Conservation (phyloP, 2,113 vertebrate genomes). For the Desmodus rotundus region DNA sequence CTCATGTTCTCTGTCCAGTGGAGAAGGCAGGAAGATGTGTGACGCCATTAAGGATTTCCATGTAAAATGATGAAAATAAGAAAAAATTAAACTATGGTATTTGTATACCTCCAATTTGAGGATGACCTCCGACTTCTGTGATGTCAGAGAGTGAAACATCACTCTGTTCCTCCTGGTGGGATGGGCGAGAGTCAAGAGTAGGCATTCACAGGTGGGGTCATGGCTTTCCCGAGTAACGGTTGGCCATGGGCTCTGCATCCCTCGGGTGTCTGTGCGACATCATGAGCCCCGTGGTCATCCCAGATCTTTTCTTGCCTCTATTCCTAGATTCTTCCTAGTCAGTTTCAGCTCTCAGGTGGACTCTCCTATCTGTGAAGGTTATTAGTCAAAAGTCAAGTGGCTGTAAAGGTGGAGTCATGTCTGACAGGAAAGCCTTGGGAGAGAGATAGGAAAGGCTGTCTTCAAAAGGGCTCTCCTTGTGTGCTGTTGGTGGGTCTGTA, state of each 20-base stretch:
- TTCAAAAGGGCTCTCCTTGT: neutral
- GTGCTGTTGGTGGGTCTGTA: neutral
- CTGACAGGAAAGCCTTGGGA: neutral
- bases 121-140: neutral
- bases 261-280: fast-evolving
- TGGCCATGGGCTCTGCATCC: neutral
- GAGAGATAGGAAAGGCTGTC: neutral
- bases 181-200: neutral
- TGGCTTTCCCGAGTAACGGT: neutral
- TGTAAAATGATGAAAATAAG: neutral
- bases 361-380: neutral
- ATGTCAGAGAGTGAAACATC: neutral
- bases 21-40: neutral
- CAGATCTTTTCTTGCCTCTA: neutral
- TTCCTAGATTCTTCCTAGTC: neutral
- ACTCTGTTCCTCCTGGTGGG: neutral
- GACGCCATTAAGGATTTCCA: neutral
- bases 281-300: neutral
- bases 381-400: neutral
- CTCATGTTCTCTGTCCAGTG: neutral
- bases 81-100: neutral
- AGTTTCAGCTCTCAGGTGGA: neutral
- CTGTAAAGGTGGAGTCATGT: neutral
- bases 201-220: neutral
- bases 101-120: neutral